Evolutionary conservation across 2,797 vertebrate species (phyloP), one percentile per base, ranked within the genome.

Genomic region (Alectoris magna): DNA sequence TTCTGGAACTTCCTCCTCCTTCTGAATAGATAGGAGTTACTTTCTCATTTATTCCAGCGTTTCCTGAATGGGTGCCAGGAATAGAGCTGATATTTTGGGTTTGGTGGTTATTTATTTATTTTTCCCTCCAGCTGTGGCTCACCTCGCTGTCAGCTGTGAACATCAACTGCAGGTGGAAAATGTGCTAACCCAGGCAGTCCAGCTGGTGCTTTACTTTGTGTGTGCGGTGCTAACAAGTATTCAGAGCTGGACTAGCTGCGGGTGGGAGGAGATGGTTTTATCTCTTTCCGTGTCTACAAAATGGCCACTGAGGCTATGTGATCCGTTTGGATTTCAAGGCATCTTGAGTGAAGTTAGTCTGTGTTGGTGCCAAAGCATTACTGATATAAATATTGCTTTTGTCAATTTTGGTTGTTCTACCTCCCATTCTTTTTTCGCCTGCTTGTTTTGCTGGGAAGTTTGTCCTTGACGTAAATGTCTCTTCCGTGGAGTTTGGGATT

Each of bases 101-200:
- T 9, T 58, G 55, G 31, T 58, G 55, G 0, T 4, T 13, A 18
- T 87, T 75, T 56, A 29, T n/a, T 39, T 66, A 44, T 44, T 49
- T 17, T 39, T 21, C 48, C 68, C 60, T 81, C 79, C 29, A 68
- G 86, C 59, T 83, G 67, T 95, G 92, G 95, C 74, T 96, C 90
- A 92, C 72, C 86, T 96, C 84, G 83, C 87, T 91, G 89, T 89
- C 85, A 87, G 81, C 83, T 90, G 66, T 92, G 92, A 89, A 93
- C 66, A 86, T 78, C 53, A 95, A 41, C 72, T 51, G 41, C 63
- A 74, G 72, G 84, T 88, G 87, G 77, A 85, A 94, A 95, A 87
- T 76, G 63, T 53, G 87, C 62, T 51, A 86, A 94, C 43, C 48
- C 44, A 64, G 71, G 67, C 68, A 76, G 68, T 88, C 68, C 77